These are phyloP conservation scores for Aleadryas rufinucha DNA, from an alignment of 2,113 vertebrate species.

Conservation along the genomic window DNA sequence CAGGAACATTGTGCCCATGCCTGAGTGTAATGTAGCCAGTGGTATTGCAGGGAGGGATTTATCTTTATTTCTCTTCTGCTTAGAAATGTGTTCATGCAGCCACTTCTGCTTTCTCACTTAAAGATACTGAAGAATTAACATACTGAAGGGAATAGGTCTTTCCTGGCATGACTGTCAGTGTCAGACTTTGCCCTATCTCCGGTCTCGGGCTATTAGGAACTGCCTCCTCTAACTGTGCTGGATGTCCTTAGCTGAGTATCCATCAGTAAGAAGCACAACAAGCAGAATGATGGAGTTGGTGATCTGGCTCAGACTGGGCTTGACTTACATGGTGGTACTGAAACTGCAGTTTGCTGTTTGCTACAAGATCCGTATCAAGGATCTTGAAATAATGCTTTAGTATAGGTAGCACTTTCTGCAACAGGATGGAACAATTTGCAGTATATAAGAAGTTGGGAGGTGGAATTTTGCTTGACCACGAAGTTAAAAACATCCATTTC, in stretches of 20 bases:
- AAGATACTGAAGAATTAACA: background rate
- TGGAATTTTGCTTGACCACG: background rate
- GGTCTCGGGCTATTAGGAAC: background rate
- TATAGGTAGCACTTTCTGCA: background rate
- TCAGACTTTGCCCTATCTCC: background rate
- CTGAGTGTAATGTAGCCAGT: background rate
- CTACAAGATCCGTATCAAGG: background rate
- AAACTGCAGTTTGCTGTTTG: background rate
- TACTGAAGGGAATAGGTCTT: background rate
- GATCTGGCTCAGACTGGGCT: background rate
- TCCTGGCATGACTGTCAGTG: background rate
- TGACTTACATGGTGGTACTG: background rate
- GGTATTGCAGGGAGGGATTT: background rate
- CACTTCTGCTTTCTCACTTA: background rate
- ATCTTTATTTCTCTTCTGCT: background rate
- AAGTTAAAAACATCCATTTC: background rate
- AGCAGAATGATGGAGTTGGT: background rate
- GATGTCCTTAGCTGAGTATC: background rate
- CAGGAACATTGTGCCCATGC: background rate
- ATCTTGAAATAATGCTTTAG: background rate
- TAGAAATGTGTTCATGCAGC: background rate
- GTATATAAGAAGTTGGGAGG: background rate
- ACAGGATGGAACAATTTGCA: background rate
- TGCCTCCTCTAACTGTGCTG: background rate
- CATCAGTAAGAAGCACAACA: background rate